Evolutionary conservation across 2,113 vertebrate genomes (phyloP), one percentile per base, ranked within the genome.

Genomic region (Phrynocephalus versicolor): DNA sequence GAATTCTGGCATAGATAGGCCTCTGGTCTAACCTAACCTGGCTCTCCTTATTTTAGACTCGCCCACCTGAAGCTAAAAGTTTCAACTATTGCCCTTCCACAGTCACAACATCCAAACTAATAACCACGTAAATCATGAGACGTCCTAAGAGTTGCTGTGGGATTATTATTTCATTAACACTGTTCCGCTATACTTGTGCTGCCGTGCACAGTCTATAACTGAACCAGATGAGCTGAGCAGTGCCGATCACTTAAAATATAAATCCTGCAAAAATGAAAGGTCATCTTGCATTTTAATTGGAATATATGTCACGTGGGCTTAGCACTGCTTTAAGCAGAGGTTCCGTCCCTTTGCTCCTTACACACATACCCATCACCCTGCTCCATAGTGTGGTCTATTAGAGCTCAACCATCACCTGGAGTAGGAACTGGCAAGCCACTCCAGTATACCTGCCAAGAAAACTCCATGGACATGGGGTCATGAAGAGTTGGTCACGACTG

Each of bases 201-300:
- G 57, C 37, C 67, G 27, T 30, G 30, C n/a, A n/a, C 62, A 57
- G 72, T 45, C 30, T 55, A 73, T 57, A 37, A 73, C 39, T 51
- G 58, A 62, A 62, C 18, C 27, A 69, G 58, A 62, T 55, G 55
- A 79, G 37, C 67, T 65, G n/a, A 73, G 57, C 39, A 51, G 14
- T 55, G 78, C 39, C 21, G 51, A 55, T 37, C 62, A 85, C 73
- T 86, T 81, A 80, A 55, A 39, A 74, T 62, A 73, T 73, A 80
- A 73, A 85, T 30, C 84, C 30, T 35, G n/a, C 57, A 37, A 55
- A 85, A 85, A 14, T 80, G 70, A 85, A 85, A 81, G 79, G 30
- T 27, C 51, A 70, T 41, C n/a, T n/a, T n/a, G 45, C 27, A 58
- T 70, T 39, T 65, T 73, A 65, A 81, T 41, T 71, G 70, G 14